phyloP scores from a whole-genome alignment of 1,140 invertebrate species.

The Colletes gigas region DNA sequence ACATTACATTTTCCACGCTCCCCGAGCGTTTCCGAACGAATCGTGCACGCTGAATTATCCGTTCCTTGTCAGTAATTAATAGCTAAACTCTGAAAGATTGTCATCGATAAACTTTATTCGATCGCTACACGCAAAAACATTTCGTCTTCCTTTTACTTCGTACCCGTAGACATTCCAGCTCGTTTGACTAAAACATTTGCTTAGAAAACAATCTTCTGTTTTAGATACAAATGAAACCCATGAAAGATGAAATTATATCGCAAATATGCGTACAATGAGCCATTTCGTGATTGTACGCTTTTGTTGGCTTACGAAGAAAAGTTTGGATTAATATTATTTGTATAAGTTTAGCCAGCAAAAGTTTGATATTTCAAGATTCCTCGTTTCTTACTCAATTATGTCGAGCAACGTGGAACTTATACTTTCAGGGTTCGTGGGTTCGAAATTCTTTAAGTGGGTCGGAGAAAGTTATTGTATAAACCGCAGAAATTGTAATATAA shows the following conservation, averaged over 20 bases:
- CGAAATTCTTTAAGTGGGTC: constrained; percentile 8
- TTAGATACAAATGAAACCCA: no score
- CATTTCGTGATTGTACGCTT: background rate
- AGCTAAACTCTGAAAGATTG: background rate
- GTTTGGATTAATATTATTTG: constrained; percentile 3
- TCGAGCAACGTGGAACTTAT: constrained; percentile 12
- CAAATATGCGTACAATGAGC: no score
- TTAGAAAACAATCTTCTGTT: no score
- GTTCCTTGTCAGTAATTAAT: background rate
- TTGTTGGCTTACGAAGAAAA: background rate
- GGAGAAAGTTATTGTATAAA: constrained; percentile 1
- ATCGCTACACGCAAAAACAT: no score
- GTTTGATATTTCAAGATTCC: constrained; percentile 9
- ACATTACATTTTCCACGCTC: constrained; percentile 54
- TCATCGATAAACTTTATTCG: background rate
- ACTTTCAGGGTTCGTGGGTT: constrained; percentile 14
- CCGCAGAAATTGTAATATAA: no score
- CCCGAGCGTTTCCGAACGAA: constrained; percentile 4
- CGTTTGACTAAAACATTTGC: no score
- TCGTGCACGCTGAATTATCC: background rate
- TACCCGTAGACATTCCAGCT: no score
- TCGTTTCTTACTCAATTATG: constrained; percentile 2
- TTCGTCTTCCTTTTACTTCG: no score
- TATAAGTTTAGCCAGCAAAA: background rate
- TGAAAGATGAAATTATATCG: no score